Percentiles rank a stretch among this genome's conserved stretches.
Evolutionary conservation across 1,140 invertebrate genomes (phyloP).

Genomic region (Papilio xuthus): DNA sequence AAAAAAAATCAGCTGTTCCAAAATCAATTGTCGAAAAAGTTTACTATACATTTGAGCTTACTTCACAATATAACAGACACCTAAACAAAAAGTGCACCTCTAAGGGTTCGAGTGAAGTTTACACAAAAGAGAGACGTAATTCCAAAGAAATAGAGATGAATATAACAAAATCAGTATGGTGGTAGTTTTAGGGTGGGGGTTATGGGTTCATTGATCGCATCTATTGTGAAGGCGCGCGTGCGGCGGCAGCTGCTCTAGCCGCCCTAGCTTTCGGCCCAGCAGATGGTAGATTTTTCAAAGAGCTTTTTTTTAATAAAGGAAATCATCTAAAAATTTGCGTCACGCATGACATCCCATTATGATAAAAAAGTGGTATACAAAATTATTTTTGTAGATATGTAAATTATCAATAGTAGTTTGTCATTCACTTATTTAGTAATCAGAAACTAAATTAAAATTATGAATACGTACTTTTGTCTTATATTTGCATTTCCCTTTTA

Average conservation of each 20-base stretch:
- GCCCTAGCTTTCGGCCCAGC: slow-evolving; percentile 57
- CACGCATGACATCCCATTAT: slow-evolving; percentile 42
- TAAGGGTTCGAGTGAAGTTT: not conserved
- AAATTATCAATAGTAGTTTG: not conserved
- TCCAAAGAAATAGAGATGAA: not conserved
- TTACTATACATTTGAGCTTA: slow-evolving; percentile 26
- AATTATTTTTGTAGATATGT: slow-evolving; percentile 18
- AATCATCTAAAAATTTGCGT: slow-evolving; percentile 54
- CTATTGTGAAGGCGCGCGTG: slow-evolving; percentile 69
- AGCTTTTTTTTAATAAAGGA: slow-evolving; percentile 47
- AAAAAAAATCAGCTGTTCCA: slow-evolving; percentile 39
- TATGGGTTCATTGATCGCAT: slow-evolving; percentile 71
- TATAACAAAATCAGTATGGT: not conserved
- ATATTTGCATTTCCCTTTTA: not conserved
- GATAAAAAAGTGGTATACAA: not conserved
- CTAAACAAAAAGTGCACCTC: slow-evolving; percentile 29
- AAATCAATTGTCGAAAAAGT: slow-evolving; percentile 36
- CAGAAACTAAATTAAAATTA: not conserved
- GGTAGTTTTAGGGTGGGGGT: slow-evolving; percentile 52
- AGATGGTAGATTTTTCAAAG: slow-evolving; percentile 64
- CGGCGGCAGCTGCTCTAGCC: slow-evolving; percentile 60
- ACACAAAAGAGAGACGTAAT: not conserved
- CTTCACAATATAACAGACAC: slow-evolving; percentile 32
- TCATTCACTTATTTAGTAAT: not conserved
- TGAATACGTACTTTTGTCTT: not conserved